Evolutionary conservation across 2,113 vertebrate genomes (phyloP).

Genomic region (Carlito syrichta): DNA sequence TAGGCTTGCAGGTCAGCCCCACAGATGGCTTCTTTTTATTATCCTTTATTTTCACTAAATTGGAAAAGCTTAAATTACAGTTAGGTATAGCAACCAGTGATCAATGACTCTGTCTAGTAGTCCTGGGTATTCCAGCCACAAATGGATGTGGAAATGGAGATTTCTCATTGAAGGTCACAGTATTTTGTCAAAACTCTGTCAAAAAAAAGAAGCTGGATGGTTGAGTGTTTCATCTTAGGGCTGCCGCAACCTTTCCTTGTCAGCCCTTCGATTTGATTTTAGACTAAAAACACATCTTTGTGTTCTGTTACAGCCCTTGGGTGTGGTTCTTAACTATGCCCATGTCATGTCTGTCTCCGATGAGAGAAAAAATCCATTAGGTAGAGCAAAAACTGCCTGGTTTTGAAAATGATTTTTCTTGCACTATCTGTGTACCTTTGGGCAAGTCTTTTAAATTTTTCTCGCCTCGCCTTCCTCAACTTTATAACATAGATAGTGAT

Average conservation of each 20-base stretch:
- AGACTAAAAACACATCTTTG: neutral
- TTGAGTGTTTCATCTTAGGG: neutral
- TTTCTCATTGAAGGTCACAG: neutral
- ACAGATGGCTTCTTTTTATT: slow-evolving; percentile 21
- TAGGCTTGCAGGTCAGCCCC: neutral
- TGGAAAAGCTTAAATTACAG: neutral
- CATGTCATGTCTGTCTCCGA: neutral
- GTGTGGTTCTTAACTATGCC: neutral
- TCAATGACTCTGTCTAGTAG: neutral
- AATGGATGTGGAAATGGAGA: neutral
- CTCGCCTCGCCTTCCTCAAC: neutral
- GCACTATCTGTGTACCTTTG: neutral
- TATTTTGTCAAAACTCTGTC: neutral
- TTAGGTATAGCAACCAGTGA: neutral
- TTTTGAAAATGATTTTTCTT: neutral
- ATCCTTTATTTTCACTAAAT: neutral
- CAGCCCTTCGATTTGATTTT: neutral
- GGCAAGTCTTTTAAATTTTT: neutral
- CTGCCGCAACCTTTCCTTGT: neutral
- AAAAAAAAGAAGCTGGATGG: neutral
- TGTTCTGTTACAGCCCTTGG: neutral
- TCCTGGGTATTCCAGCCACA: neutral
- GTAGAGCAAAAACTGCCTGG: neutral
- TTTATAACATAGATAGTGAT: neutral
- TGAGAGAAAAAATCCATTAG: neutral